These are phyloP conservation scores for Lepidonotus clava DNA, from an alignment of 2,888 invertebrate species.

Conservation along the genomic window DNA sequence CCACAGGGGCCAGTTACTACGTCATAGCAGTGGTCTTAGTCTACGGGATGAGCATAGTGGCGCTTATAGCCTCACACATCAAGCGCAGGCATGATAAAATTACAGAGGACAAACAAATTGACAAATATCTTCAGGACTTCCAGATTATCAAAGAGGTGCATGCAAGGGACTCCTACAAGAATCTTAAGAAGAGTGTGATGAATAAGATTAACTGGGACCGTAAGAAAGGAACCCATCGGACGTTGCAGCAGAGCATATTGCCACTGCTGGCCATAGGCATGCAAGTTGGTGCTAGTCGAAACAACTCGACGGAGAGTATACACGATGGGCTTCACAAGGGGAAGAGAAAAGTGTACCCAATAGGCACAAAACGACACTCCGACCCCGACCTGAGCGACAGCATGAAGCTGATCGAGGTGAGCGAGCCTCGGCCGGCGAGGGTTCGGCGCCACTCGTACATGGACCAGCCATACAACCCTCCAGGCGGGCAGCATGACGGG, in stretches of 20 bases:
- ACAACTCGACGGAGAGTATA: not conserved
- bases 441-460: constrained; percentile 26
- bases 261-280: constrained; percentile 50
- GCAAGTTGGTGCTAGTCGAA: not conserved
- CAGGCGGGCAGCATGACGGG: not conserved
- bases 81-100: constrained; percentile 67
- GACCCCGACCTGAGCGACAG: constrained; percentile 42
- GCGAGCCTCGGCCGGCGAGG: not conserved
- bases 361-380: constrained; percentile 10
- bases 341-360: constrained; percentile 38
- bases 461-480: constrained; percentile 37
- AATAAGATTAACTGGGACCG: constrained; percentile 61
- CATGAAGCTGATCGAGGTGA: not conserved
- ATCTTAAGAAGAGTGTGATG: constrained; percentile 64
- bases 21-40: constrained; percentile 79
- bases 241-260: constrained; percentile 47
- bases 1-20: constrained; percentile 77
- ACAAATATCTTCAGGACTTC: constrained; percentile 68
- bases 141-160: constrained; percentile 64
- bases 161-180: constrained; percentile 62
- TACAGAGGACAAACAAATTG: constrained; percentile 66
- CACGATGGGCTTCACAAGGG: constrained; percentile 23
- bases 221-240: constrained; percentile 37
- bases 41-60: constrained; percentile 79
- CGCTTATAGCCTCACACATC: constrained; percentile 80